Conservation (phyloP, 2,113 vertebrate genomes). For the Gavialis gangeticus region DNA sequence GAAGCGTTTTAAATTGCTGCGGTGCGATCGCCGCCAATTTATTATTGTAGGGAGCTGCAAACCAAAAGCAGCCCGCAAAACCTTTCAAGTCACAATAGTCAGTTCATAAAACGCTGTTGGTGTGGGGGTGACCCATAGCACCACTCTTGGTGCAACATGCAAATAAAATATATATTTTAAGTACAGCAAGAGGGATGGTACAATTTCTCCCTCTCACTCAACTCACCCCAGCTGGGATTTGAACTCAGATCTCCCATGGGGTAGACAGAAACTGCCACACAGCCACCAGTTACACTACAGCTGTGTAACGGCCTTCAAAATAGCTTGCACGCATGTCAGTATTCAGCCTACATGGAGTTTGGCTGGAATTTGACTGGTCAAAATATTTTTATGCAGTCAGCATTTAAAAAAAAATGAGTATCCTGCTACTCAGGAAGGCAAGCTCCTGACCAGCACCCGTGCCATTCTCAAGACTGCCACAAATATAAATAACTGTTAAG, state of each 20-base stretch:
- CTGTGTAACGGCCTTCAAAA: fast-evolving
- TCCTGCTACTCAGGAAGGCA: neutral
- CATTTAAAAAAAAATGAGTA: neutral
- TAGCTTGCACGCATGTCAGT: fast-evolving
- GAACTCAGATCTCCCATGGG: too few relatives aligned
- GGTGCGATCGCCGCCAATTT: slow-evolving; percentile 8
- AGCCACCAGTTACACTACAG: neutral
- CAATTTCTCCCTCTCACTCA: too few relatives aligned
- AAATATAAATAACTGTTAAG: neutral
- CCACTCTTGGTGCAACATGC: too few relatives aligned
- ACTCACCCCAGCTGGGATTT: too few relatives aligned
- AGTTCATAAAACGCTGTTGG: neutral
- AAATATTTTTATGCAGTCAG: neutral
- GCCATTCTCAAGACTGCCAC: neutral
- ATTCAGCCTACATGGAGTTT: neutral
- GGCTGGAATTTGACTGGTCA: fast-evolving
- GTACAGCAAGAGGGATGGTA: too few relatives aligned
- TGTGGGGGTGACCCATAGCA: too few relatives aligned
- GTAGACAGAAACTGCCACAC: too few relatives aligned
- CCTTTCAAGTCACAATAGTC: slow-evolving; percentile 31
- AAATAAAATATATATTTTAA: too few relatives aligned
- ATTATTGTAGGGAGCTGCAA: slow-evolving; percentile 55
- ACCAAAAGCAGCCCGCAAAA: slow-evolving; percentile 41
- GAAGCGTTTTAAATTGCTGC: neutral
- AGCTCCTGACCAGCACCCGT: slow-evolving; percentile 18